A percentile compares a stretch with the other conserved stretches of the same genome.
Evolutionary conservation across 2,888 invertebrate species (phyloP).

Genomic region (Lithophane socia): DNA sequence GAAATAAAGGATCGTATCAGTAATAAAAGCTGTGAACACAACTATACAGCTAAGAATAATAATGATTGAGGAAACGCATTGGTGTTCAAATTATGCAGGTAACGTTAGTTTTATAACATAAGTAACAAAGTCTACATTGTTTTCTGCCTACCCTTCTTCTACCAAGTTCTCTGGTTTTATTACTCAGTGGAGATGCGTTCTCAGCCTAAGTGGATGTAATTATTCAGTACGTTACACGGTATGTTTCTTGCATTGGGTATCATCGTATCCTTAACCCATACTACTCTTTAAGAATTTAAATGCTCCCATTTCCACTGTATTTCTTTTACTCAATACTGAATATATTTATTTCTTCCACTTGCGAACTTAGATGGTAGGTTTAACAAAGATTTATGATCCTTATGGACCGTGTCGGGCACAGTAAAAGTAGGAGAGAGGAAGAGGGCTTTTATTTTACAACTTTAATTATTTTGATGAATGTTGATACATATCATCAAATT

Average conservation of each 20-base stretch:
- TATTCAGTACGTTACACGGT: not conserved
- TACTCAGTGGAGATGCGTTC: not conserved
- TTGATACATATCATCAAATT: conserved; percentile 2
- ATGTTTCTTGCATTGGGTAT: not conserved
- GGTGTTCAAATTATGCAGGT: not conserved
- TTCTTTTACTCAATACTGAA: not conserved
- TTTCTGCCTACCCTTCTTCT: not conserved
- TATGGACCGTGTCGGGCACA: too few relatives aligned
- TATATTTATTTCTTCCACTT: too few relatives aligned
- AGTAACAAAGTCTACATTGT: not conserved
- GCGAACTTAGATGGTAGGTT: too few relatives aligned
- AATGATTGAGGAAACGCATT: not conserved
- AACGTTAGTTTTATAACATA: conserved; percentile 4
- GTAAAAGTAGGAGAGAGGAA: too few relatives aligned
- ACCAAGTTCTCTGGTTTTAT: not conserved
- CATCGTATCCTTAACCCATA: not conserved
- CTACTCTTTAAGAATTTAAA: conserved; percentile 19
- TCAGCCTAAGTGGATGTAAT: not conserved
- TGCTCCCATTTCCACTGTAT: conserved; percentile 2
- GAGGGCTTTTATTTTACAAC: too few relatives aligned
- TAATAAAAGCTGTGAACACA: not conserved
- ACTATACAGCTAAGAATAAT: not conserved
- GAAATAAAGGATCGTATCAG: conserved; percentile 5
- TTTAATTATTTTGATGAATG: not conserved
- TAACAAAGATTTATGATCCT: too few relatives aligned